These are phyloP conservation scores for Myripristis jacobus DNA, from an alignment of 2,797 vertebrate genomes.

Conservation along the genomic window DNA sequence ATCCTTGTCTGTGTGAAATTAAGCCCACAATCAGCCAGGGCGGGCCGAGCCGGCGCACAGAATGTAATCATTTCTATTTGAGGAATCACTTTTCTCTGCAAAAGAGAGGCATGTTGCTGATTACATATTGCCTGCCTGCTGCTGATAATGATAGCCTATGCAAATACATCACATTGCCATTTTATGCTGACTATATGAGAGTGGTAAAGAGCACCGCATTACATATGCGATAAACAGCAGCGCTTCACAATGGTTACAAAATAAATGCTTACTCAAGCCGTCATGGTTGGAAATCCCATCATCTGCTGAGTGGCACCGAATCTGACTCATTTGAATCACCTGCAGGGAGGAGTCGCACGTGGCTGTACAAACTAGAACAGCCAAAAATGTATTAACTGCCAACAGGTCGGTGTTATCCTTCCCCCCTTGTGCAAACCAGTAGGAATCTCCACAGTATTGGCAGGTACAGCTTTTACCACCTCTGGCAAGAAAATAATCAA, in stretches of 20 bases:
- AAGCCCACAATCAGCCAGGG: constrained; percentile 38
- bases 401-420: not conserved
- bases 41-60: constrained; percentile 35
- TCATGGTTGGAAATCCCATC: constrained; percentile 60
- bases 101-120: constrained; percentile 52
- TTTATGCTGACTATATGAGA: constrained; percentile 60
- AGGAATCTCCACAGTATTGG: too few species aligned
- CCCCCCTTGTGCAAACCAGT: too few species aligned
- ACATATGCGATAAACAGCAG: constrained; percentile 14
- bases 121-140: constrained; percentile 51
- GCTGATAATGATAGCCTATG: constrained; percentile 54
- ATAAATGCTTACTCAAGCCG: constrained; percentile 58
- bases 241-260: constrained; percentile 51
- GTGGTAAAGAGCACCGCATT: not conserved
- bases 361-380: constrained; percentile 6
- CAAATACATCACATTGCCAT: constrained; percentile 44
- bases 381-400: not conserved
- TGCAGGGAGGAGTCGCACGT: constrained; percentile 22
- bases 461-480: too few species aligned
- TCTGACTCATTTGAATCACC: constrained; percentile 34
- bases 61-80: constrained; percentile 43
- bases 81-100: constrained; percentile 53
- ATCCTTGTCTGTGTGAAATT: constrained; percentile 56
- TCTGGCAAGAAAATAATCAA: too few species aligned
- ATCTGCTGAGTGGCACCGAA: constrained; percentile 51